Percentiles rank a stretch among this genome's conserved stretches.
phyloP scores from a whole-genome alignment of 2,797 vertebrate genomes.

The Pseudotriccus pelzelni region DNA sequence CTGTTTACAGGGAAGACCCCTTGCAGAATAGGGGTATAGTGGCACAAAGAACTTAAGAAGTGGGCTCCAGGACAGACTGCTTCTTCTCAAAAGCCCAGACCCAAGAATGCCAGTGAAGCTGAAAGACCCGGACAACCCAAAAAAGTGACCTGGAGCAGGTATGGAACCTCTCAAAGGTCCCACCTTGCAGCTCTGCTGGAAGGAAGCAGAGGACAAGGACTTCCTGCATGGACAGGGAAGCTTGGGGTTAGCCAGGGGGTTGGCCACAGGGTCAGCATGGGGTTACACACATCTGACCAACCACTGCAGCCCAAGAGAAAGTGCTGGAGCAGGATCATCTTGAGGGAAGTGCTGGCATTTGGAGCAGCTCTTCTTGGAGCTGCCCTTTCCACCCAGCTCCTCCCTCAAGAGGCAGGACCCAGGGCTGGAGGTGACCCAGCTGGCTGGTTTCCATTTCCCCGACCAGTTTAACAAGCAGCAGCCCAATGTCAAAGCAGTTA shows the following conservation, averaged over 20 bases:
- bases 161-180: neutral
- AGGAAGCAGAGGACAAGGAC: no score
- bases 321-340: neutral
- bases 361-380: neutral
- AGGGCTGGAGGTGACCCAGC: neutral
- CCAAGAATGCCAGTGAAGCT: neutral
- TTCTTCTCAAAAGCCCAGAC: neutral
- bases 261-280: neutral
- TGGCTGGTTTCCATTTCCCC: neutral
- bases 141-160: rapidly evolving
- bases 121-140: neutral
- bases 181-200: neutral
- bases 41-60: neutral
- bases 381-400: neutral
- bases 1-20: rapidly evolving
- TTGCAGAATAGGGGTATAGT: rapidly evolving
- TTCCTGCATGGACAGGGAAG: neutral
- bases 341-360: neutral
- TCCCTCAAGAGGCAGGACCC: neutral
- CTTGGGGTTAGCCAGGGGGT: neutral
- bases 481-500: neutral
- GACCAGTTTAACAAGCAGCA: neutral
- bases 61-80: neutral
- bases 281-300: rapidly evolving
- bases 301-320: neutral